phyloP scores from a whole-genome alignment of 2,888 invertebrate species.

The Apoda limacodes region DNA sequence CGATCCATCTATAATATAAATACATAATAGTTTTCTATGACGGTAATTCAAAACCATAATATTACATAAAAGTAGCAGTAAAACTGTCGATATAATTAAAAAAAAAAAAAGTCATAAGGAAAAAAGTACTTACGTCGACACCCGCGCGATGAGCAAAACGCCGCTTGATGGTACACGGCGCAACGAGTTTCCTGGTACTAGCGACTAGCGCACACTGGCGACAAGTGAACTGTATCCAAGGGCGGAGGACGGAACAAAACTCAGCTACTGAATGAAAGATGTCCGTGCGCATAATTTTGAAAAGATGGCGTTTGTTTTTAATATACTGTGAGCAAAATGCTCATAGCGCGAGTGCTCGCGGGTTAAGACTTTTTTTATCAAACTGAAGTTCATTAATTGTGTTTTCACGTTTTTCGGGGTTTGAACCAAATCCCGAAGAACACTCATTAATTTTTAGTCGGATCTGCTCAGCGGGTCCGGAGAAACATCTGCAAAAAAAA shows the following conservation, averaged over 20 bases:
- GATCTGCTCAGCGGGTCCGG: no score
- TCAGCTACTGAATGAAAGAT: conserved; percentile 9
- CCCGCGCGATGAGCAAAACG: conserved; percentile 8
- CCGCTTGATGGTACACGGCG: conserved; percentile 3
- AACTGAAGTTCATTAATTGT: no score
- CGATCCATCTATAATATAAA: no score
- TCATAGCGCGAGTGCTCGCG: conserved; percentile 13
- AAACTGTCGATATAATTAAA: background rate
- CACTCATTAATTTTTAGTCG: no score
- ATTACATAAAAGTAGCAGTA: background rate
- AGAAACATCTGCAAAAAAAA: no score
- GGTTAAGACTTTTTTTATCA: no score
- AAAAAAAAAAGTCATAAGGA: background rate
- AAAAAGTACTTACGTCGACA: conserved; percentile 2
- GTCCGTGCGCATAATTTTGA: conserved; percentile 6
- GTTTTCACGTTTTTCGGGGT: no score
- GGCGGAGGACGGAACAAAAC: conserved; percentile 3
- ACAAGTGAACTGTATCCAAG: background rate
- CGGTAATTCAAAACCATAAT: background rate
- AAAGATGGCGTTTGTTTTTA: conserved; percentile 6
- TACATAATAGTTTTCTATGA: background rate
- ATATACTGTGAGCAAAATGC: conserved; percentile 11
- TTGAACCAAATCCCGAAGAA: no score
- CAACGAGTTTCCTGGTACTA: conserved; percentile 3
- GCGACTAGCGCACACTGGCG: conserved; percentile 2